Base-by-base conservation (phyloP, 2,797 vertebrate species). In the Enteromius mattozi region DNA sequence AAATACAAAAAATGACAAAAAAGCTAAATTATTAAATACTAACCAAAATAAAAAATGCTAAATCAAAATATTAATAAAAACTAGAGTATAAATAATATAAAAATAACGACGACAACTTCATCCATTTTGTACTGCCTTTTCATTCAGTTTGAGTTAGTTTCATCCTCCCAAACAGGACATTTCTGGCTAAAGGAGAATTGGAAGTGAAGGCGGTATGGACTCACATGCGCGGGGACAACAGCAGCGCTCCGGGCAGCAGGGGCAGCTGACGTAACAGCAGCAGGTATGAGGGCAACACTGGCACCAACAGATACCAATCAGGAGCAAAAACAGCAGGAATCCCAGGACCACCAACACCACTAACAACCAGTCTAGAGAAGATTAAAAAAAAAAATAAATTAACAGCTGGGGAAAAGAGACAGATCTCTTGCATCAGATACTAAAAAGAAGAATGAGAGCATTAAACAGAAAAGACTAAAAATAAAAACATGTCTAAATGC, bases 231-330 rank as follows among this genome's bases (percentile, higher is more conserved):
- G 93, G 0, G 97, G 97, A 86, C 97, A 98, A 92, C 97, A 98
- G 92, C 97, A 98, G 88, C 94, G 96, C 0, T 96, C 94, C 0
- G 97, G 96, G 79, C 97, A 98, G 91, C 97, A 98, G 51, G 97
- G 97, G 85, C 97, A 98, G 72, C 96, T 95, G 88, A 98, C 78
- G 9, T 96, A 97, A 86, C 97, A 98, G 93, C 97, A 98, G 92
- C 97, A 98, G 30, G 96, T 97, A 78, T 98, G 97, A 8, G 97
- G 97, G 87, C 97, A 98, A 87, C 97, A 98, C 91, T 98, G 97
- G 66, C 97, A 98, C 97, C 97, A 98, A 90, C 97, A 98, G 92
- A 98, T 96, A 59, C 95, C 95, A 19, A 97, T 94, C 59, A 96
- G 90, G 27, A 97, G 87, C 81, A 97, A 80, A 80, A 97, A 37